Percentiles rank a stretch among this genome's conserved stretches.
These are phyloP conservation scores for Ceyx melanurus DNA, from an alignment of 2,113 vertebrate genomes.

Conservation along the genomic window DNA sequence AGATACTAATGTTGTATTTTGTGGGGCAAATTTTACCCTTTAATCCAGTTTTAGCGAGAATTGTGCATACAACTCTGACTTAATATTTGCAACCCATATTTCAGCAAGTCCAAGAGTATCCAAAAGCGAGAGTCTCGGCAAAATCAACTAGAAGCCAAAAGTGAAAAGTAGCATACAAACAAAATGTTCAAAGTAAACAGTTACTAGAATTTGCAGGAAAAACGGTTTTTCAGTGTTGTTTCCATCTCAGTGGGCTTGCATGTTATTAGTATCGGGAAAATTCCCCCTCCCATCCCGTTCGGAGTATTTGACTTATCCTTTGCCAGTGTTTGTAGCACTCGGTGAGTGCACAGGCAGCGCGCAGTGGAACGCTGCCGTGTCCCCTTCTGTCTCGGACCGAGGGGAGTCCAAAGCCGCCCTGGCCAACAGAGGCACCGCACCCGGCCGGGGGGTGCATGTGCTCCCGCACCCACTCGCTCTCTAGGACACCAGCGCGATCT, in stretches of 20 bases:
- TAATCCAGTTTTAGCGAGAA: neutral
- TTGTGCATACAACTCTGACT: neutral
- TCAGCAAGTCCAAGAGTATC: neutral
- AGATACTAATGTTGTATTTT: neutral
- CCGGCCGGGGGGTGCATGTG: accelerated
- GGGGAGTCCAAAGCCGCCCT: no score
- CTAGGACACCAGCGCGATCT: no score
- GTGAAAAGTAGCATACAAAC: neutral
- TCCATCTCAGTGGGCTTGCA: neutral
- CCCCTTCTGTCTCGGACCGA: accelerated
- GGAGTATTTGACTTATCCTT: neutral
- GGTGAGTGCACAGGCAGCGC: neutral
- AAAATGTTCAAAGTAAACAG: neutral
- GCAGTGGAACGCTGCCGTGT: neutral
- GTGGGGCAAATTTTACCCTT: neutral
- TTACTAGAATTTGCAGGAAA: neutral
- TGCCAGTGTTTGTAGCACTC: accelerated
- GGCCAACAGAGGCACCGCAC: neutral
- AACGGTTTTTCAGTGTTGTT: neutral
- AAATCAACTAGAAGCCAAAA: neutral
- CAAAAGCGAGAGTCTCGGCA: neutral
- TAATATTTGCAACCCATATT: neutral
- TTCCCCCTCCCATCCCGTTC: no score
- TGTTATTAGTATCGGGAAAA: neutral
- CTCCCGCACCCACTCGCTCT: neutral